A percentile compares a stretch with the other conserved stretches of the same genome.
These are phyloP conservation scores for Erpetoichthys calabaricus DNA, from an alignment of 2,797 vertebrate genomes.

Conservation along the genomic window DNA sequence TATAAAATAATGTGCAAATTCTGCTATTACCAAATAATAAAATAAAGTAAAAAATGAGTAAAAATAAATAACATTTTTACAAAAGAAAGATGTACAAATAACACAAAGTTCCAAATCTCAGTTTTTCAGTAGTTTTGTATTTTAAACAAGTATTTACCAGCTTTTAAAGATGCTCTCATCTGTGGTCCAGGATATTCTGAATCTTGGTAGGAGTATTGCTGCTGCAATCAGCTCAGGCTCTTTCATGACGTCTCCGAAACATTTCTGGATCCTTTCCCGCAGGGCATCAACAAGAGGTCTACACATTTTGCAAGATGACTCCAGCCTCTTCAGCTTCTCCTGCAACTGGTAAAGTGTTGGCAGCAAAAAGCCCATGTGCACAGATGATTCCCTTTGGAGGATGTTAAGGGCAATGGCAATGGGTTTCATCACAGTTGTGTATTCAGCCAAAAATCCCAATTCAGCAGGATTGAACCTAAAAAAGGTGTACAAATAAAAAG, in stretches of 20 bases:
- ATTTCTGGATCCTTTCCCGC: constrained; percentile 12
- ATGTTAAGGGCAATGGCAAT: constrained; percentile 14
- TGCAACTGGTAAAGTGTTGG: constrained; percentile 10
- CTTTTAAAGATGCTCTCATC: constrained; percentile 3
- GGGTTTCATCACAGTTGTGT: constrained; percentile 13
- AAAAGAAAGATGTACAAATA: no score
- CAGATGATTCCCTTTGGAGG: constrained; percentile 16
- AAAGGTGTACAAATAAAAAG: background rate
- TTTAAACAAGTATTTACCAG: no score
- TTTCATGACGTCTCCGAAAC: constrained; percentile 12
- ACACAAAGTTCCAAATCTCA: no score
- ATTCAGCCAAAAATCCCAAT: constrained; percentile 10
- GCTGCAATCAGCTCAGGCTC: constrained; percentile 14
- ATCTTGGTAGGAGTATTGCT: constrained; percentile 9
- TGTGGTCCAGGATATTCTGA: constrained; percentile 10
- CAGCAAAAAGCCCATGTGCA: constrained; percentile 15
- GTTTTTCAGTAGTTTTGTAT: no score
- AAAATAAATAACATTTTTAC: no score
- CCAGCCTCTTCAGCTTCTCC: constrained; percentile 15
- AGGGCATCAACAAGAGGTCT: no score
- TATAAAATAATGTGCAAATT: no score
- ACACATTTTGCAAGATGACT: constrained; percentile 13
- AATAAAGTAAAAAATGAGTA: no score
- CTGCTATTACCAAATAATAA: no score
- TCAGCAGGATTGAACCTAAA: constrained; percentile 11